phyloP scores from a whole-genome alignment of 2,113 vertebrate species.

The Rhombomys opimus region DNA sequence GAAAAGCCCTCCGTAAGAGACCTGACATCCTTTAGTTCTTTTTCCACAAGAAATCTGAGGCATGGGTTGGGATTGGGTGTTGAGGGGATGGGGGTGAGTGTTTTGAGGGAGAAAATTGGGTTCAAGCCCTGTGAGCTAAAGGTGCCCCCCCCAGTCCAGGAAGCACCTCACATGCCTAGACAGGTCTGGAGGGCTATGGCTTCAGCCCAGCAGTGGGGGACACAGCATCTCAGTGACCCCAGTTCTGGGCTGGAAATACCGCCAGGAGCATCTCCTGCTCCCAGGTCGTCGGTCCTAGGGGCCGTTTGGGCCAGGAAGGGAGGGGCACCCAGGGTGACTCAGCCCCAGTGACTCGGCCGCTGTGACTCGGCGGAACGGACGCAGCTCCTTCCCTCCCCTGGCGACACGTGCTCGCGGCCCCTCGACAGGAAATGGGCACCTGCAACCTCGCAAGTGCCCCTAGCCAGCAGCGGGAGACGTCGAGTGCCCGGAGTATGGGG shows the following conservation, averaged over 20 bases:
- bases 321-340: constrained; percentile 78
- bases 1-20: neutral
- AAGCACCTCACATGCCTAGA: constrained; percentile 56
- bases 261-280: constrained; percentile 56
- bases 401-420: constrained; percentile 79
- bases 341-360: constrained; percentile 79
- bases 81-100: neutral
- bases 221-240: constrained; percentile 61
- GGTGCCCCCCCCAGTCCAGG: constrained; percentile 33
- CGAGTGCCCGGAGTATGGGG: neutral
- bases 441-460: constrained; percentile 44
- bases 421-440: constrained; percentile 80
- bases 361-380: constrained; percentile 81
- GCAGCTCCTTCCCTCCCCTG: constrained; percentile 67
- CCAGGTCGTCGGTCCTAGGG: constrained; percentile 34
- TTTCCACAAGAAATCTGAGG: neutral
- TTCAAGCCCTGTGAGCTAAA: constrained; percentile 34
- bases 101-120: constrained; percentile 2
- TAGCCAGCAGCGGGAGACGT: constrained; percentile 8
- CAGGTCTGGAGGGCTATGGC: constrained; percentile 61
- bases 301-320: constrained; percentile 79
- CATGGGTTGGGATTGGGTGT: neutral
- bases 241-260: constrained; percentile 64
- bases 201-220: neutral
- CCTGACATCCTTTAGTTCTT: neutral